phyloP scores from a whole-genome alignment of 2,888 invertebrate genomes.

The Hesperia comma region DNA sequence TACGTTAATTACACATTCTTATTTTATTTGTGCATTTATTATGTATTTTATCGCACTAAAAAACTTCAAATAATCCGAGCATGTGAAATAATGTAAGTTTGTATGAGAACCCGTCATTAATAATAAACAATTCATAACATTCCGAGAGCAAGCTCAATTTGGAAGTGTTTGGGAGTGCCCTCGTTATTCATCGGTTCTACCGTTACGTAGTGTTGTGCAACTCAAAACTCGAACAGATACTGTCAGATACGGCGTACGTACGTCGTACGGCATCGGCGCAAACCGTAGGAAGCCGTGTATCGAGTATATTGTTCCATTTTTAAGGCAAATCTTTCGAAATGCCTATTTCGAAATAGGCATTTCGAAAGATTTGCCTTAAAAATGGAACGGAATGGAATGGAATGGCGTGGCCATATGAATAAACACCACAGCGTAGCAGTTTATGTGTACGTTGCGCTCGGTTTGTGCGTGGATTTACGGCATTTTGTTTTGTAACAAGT shows the following conservation, averaged over 20 bases:
- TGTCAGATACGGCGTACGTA: no score
- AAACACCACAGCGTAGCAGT: not conserved
- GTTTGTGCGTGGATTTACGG: no score
- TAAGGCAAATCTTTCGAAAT: conserved; percentile 22
- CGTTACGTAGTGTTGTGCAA: conserved; percentile 38
- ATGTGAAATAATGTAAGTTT: no score
- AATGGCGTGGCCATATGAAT: conserved; percentile 11
- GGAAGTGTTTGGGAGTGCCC: conserved; percentile 52
- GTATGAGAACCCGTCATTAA: no score
- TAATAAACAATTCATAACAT: conserved; percentile 33
- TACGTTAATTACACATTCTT: no score
- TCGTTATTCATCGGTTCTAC: conserved; percentile 57
- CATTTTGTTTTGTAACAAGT: no score
- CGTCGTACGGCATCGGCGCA: conserved; percentile 7
- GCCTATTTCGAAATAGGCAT: no score
- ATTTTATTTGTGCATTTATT: no score
- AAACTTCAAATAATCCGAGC: no score
- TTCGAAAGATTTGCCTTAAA: no score
- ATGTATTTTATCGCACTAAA: no score
- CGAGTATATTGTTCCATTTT: conserved; percentile 22
- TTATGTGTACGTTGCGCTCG: not conserved
- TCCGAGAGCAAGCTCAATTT: conserved; percentile 48
- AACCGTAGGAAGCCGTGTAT: conserved; percentile 7
- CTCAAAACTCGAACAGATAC: not conserved
- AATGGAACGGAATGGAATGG: no score